phyloP scores from a whole-genome alignment of 2,888 invertebrate species.

The Thymelicus lineola region DNA sequence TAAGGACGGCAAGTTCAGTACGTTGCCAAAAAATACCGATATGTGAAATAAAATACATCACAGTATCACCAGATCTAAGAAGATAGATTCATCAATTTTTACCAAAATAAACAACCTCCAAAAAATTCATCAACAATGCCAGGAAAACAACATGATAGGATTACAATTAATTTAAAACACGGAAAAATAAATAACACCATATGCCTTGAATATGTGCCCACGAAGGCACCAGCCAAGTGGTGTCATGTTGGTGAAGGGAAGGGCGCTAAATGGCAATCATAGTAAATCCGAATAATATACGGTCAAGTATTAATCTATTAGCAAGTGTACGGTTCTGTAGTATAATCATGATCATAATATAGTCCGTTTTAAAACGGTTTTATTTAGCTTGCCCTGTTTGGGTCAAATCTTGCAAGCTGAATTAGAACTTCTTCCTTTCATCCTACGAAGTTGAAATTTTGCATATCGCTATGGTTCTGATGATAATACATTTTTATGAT shows the following conservation, averaged over 20 bases:
- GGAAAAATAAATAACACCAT: not conserved
- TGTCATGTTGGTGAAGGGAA: not conserved
- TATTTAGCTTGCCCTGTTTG: too few species aligned
- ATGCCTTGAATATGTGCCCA: constrained; percentile 8
- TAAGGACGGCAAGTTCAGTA: not conserved
- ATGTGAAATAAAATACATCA: too few species aligned
- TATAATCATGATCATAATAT: too few species aligned
- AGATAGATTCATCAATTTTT: not conserved
- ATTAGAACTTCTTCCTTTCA: too few species aligned
- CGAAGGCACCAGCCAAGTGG: not conserved
- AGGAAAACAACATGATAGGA: constrained; percentile 1
- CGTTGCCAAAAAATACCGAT: too few species aligned
- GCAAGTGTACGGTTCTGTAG: not conserved
- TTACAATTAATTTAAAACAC: constrained; percentile 12
- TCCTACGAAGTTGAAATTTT: too few species aligned
- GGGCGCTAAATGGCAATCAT: constrained; percentile 8
- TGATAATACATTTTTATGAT: too few species aligned
- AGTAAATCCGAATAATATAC: not conserved
- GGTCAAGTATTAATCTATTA: not conserved
- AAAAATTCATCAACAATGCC: not conserved
- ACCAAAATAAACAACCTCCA: constrained; percentile 12
- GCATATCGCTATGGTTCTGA: too few species aligned
- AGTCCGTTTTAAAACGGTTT: too few species aligned
- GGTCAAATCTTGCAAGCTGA: too few species aligned
- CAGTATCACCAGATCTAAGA: not conserved